phyloP scores from a whole-genome alignment of 2,113 vertebrate species.

The Urocitellus parryii region DNA sequence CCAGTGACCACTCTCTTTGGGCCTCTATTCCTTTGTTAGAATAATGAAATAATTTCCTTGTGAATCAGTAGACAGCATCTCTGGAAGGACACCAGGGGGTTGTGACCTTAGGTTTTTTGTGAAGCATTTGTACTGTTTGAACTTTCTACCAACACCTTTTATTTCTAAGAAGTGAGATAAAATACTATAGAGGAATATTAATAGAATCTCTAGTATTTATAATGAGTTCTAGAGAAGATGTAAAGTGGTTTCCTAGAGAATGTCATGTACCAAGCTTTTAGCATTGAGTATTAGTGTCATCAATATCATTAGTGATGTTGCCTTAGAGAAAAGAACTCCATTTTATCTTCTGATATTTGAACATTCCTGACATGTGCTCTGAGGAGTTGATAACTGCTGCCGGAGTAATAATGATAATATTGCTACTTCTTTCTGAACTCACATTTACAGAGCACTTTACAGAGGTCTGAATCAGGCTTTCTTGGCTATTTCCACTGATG shows the following conservation, averaged over 20 bases:
- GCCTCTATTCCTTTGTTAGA: no score
- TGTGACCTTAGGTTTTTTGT: not conserved
- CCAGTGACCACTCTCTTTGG: not conserved
- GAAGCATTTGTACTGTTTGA: not conserved
- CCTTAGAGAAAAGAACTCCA: not conserved
- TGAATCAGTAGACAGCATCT: fast-evolving
- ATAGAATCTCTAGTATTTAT: not conserved
- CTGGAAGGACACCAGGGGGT: not conserved
- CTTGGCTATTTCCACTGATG: not conserved
- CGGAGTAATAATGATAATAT: not conserved
- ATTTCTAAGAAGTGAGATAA: not conserved
- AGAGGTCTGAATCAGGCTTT: not conserved
- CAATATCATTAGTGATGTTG: not conserved
- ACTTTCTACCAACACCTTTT: not conserved
- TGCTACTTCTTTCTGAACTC: not conserved
- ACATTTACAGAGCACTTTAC: not conserved
- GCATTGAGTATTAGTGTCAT: not conserved
- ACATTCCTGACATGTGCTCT: not conserved
- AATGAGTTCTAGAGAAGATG: not conserved
- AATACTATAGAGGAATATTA: not conserved
- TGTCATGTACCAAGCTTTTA: not conserved
- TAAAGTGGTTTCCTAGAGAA: not conserved
- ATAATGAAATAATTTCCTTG: not conserved
- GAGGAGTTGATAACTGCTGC: not conserved
- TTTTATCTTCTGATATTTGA: not conserved